Evolutionary conservation across 1,140 invertebrate genomes (phyloP).

Genomic region (Lycorma delicatula): DNA sequence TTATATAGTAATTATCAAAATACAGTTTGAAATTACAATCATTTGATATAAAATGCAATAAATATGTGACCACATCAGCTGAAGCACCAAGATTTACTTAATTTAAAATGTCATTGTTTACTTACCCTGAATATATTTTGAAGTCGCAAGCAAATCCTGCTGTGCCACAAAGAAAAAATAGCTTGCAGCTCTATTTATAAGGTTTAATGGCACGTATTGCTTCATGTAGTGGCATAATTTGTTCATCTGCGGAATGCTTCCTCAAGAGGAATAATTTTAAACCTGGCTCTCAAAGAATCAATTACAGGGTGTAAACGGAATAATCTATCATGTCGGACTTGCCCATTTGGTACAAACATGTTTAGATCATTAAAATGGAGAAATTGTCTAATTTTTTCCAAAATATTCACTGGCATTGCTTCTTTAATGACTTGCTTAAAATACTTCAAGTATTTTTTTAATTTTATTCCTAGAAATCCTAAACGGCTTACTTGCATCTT

Average conservation of each 20-base stretch:
- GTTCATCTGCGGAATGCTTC: conserved; percentile 16
- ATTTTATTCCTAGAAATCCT: background rate
- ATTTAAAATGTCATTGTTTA: too few species aligned
- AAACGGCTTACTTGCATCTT: background rate
- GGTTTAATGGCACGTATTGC: conserved; percentile 25
- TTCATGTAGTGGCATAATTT: conserved; percentile 13
- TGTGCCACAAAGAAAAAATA: conserved; percentile 22
- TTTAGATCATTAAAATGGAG: conserved; percentile 18
- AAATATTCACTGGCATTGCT: conserved; percentile 12
- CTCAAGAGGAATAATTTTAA: conserved; percentile 12
- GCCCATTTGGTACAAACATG: background rate
- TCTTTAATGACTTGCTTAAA: conserved; percentile 10
- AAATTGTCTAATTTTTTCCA: conserved; percentile 13
- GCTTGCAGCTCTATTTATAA: conserved; percentile 27
- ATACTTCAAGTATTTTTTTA: conserved; percentile 3
- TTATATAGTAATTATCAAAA: too few species aligned
- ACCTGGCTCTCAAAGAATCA: conserved; percentile 10
- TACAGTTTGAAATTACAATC: too few species aligned
- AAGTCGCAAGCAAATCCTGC: conserved; percentile 27
- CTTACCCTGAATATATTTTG: conserved; percentile 19
- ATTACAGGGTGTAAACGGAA: conserved; percentile 15
- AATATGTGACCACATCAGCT: too few species aligned
- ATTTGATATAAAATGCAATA: too few species aligned
- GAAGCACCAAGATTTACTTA: too few species aligned
- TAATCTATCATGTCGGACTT: conserved; percentile 16